Percentiles rank a stretch among this genome's conserved stretches.
These are phyloP conservation scores for Aethes cnicana DNA, from an alignment of 2,888 invertebrate species.

Conservation along the genomic window DNA sequence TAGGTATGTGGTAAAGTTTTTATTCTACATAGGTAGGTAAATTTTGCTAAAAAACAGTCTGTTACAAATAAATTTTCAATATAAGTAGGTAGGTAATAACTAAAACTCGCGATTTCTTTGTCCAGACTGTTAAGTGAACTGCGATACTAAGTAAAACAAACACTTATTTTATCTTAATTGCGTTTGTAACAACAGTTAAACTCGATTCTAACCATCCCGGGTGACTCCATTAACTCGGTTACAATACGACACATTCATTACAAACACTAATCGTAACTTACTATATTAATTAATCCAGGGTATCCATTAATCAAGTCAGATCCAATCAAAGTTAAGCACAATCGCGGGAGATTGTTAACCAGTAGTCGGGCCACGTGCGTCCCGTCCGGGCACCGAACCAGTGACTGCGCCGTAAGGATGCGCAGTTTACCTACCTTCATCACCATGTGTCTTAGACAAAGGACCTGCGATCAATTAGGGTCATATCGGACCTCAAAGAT, in stretches of 20 bases:
- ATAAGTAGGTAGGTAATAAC: too few species aligned
- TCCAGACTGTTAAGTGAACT: too few species aligned
- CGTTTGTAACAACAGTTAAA: slow-evolving; percentile 3
- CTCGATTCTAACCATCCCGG: slow-evolving; percentile 15
- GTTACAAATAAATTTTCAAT: too few species aligned
- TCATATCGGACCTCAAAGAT: slow-evolving; percentile 38
- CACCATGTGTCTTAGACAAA: slow-evolving; percentile 72
- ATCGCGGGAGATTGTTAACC: slow-evolving; percentile 52
- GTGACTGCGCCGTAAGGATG: slow-evolving; percentile 73
- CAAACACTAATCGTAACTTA: slow-evolving; percentile 21
- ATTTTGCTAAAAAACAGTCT: too few species aligned
- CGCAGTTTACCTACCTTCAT: slow-evolving; percentile 69
- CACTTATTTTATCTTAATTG: slow-evolving; percentile 6
- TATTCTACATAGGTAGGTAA: too few species aligned
- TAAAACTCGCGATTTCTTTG: too few species aligned
- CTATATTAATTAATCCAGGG: slow-evolving; percentile 16
- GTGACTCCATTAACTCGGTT: slow-evolving; percentile 14
- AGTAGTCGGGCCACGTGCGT: slow-evolving; percentile 62
- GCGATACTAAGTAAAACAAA: too few species aligned
- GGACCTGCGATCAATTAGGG: slow-evolving; percentile 71
- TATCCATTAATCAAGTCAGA: slow-evolving; percentile 28
- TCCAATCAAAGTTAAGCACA: slow-evolving; percentile 35
- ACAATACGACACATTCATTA: slow-evolving; percentile 17
- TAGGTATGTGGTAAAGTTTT: too few species aligned
- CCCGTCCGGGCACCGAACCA: slow-evolving; percentile 41